phyloP scores from a whole-genome alignment of 2,888 invertebrate species.

The Willowsia nigromaculata region DNA sequence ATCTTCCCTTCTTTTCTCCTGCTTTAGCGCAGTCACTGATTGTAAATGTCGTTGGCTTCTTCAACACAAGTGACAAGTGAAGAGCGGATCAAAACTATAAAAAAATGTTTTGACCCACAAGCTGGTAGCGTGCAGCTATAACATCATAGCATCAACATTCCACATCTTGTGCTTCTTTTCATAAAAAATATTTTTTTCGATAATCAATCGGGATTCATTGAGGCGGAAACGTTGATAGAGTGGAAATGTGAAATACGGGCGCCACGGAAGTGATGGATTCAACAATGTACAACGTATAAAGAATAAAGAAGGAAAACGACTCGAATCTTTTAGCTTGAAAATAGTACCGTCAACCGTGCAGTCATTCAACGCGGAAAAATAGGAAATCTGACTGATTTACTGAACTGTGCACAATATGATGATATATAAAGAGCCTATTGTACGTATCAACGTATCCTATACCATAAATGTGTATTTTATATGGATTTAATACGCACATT shows the following conservation, averaged over 20 bases:
- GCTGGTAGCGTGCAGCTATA: background rate
- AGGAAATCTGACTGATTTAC: conserved; percentile 39
- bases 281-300: conserved; percentile 17
- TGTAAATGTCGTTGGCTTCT: conserved; percentile 59
- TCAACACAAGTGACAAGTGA: conserved; percentile 44
- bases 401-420: conserved; percentile 29
- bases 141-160: background rate
- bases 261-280: conserved; percentile 71
- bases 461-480: background rate
- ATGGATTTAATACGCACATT: background rate
- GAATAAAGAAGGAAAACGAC: conserved; percentile 30
- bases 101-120: conserved; percentile 58
- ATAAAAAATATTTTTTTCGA: conserved; percentile 41
- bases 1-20: background rate
- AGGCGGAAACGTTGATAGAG: conserved; percentile 76
- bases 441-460: no score
- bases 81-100: conserved; percentile 45
- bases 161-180: background rate
- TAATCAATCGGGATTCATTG: conserved; percentile 77
- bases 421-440: background rate
- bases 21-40: background rate
- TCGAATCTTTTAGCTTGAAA: conserved; percentile 43
- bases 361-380: conserved; percentile 11
- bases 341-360: conserved; percentile 25
- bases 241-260: conserved; percentile 70